Evolutionary conservation across 2,888 invertebrate species (phyloP).

Genomic region (Drosophila longiperda): DNA sequence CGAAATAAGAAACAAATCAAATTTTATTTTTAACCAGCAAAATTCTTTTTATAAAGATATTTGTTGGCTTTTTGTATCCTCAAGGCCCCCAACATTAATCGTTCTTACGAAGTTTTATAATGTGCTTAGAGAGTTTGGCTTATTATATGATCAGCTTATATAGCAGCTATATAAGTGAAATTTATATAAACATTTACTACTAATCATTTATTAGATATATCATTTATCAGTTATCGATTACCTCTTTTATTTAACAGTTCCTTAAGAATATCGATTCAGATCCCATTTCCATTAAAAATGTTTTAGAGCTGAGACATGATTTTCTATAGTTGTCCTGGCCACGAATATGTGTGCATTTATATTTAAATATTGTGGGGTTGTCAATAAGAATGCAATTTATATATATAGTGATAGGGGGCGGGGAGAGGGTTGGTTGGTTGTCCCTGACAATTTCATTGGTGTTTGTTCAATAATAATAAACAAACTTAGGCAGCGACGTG

Average conservation of each 20-base stretch:
- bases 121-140: background rate
- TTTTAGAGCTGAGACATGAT: background rate
- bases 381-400: background rate
- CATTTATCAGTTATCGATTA: background rate
- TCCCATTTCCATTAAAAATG: background rate
- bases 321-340: background rate
- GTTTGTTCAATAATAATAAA: conserved; percentile 64
- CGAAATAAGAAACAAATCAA: background rate
- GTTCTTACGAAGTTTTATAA: background rate
- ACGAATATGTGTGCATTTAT: background rate
- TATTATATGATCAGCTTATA: background rate
- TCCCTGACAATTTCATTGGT: conserved; percentile 40
- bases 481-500: conserved; percentile 40
- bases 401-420: too few species aligned
- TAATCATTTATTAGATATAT: background rate
- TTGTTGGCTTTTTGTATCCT: background rate
- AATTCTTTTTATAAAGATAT: accelerated
- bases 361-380: background rate
- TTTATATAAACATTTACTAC: background rate
- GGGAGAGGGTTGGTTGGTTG: conserved; percentile 34
- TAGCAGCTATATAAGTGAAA: background rate
- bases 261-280: background rate
- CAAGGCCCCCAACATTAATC: background rate
- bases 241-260: background rate
- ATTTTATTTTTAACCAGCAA: background rate